Conservation (phyloP, 2,797 vertebrate genomes). For the Denticeps clupeoides region DNA sequence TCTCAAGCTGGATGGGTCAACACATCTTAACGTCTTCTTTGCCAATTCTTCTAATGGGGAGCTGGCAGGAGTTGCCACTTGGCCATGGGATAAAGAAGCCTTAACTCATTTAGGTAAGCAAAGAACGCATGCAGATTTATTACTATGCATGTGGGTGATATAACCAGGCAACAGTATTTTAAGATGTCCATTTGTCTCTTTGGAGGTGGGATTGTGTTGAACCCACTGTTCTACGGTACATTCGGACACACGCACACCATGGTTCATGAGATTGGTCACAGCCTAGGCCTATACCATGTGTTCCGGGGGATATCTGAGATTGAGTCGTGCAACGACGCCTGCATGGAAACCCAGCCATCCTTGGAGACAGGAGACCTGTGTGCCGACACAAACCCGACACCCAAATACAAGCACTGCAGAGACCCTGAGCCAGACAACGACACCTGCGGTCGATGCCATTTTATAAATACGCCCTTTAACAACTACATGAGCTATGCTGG, state of each 20-base stretch:
- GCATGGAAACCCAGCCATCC: slow-evolving; percentile 91
- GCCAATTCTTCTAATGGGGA: slow-evolving; percentile 95
- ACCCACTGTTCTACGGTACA: slow-evolving; percentile 90
- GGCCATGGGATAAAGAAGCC: slow-evolving; percentile 98
- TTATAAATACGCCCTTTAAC: slow-evolving; percentile 85
- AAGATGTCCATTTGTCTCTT: too few relatives aligned
- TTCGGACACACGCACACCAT: slow-evolving; percentile 95
- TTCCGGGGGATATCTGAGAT: slow-evolving; percentile 95
- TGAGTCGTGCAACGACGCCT: slow-evolving; percentile 90
- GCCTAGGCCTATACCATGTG: slow-evolving; percentile 91
- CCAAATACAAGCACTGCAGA: slow-evolving; percentile 86
- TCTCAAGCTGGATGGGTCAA: slow-evolving; percentile 83
- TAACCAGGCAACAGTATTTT: too few relatives aligned
- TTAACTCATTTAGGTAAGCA: slow-evolving; percentile 86
- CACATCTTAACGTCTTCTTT: slow-evolving; percentile 97
- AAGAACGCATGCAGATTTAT: not conserved
- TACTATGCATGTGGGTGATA: too few relatives aligned
- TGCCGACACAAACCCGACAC: slow-evolving; percentile 88
- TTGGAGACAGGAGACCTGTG: slow-evolving; percentile 96
- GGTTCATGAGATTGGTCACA: slow-evolving; percentile 96
- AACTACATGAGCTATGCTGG: slow-evolving; percentile 99
- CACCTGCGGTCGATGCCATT: slow-evolving; percentile 79
- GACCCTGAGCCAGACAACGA: slow-evolving; percentile 87
- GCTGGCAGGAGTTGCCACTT: slow-evolving; percentile 90
- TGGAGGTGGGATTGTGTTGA: slow-evolving; percentile 84